Conservation (phyloP, 2,888 invertebrate genomes). For the Caenorhabditis afra region DNA sequence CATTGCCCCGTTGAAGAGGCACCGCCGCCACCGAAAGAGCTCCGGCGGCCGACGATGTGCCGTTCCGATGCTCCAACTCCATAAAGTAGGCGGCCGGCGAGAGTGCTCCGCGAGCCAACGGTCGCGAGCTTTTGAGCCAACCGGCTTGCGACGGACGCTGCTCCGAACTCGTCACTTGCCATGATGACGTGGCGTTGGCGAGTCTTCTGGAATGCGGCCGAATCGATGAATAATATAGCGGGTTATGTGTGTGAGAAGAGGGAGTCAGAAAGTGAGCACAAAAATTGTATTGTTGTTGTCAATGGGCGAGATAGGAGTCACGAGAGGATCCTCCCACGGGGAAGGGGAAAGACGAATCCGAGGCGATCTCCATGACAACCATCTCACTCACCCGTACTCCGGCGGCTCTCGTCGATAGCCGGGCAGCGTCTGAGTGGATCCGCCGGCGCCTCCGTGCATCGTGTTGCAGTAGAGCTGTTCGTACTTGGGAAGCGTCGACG, state of each 20-base stretch:
- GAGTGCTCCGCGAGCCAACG: constrained; percentile 54
- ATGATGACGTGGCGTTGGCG: constrained; percentile 34
- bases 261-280: background rate
- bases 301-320: no score
- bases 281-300: background rate
- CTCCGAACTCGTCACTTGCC: constrained; percentile 52
- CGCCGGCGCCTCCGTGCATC: constrained; percentile 36
- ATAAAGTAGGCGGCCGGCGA: constrained; percentile 57
- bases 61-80: constrained; percentile 48
- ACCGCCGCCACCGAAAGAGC: constrained; percentile 32
- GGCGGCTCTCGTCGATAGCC: constrained; percentile 53
- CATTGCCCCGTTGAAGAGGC: no score
- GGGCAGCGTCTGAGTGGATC: constrained; percentile 41
- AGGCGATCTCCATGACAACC: background rate
- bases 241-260: background rate
- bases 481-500: constrained; percentile 50
- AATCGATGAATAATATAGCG: background rate
- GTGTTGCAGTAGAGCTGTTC: constrained; percentile 57
- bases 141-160: constrained; percentile 49
- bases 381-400: constrained; percentile 39
- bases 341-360: no score
- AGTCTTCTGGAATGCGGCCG: constrained; percentile 25
- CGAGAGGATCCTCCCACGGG: no score
- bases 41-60: constrained; percentile 21
- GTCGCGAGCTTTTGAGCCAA: constrained; percentile 53